Conservation (phyloP, 2,113 vertebrate species). For the Jacana jacana region DNA sequence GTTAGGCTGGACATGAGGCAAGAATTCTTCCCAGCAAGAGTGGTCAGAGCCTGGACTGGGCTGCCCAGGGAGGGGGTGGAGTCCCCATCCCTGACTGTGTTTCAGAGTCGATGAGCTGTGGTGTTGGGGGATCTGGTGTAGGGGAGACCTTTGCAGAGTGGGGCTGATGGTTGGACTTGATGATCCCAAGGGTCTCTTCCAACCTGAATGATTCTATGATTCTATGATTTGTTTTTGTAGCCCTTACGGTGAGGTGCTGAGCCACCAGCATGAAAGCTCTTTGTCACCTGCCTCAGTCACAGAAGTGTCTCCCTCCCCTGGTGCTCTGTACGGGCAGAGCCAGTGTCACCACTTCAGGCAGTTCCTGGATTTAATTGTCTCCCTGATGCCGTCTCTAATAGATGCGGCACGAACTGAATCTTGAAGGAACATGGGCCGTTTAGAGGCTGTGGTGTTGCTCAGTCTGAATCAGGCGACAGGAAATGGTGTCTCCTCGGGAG, state of each 20-base stretch:
- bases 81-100: no score
- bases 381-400: neutral
- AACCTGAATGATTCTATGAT: no score
- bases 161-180: no score
- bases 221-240: neutral
- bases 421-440: accelerated
- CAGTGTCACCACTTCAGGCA: neutral
- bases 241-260: neutral
- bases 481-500: neutral
- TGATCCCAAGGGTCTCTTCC: no score
- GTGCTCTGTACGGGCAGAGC: neutral
- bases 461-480: neutral
- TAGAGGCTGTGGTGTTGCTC: neutral
- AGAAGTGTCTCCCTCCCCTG: neutral
- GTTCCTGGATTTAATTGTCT: neutral
- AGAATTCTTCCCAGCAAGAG: no score
- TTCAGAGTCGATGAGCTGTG: no score
- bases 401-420: neutral
- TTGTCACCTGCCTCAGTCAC: accelerated
- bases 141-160: no score
- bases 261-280: neutral
- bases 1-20: no score
- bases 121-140: no score
- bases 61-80: no score
- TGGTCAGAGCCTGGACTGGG: no score